Conservation (phyloP, 2,888 invertebrate species). For the Abrostola tripartita region DNA sequence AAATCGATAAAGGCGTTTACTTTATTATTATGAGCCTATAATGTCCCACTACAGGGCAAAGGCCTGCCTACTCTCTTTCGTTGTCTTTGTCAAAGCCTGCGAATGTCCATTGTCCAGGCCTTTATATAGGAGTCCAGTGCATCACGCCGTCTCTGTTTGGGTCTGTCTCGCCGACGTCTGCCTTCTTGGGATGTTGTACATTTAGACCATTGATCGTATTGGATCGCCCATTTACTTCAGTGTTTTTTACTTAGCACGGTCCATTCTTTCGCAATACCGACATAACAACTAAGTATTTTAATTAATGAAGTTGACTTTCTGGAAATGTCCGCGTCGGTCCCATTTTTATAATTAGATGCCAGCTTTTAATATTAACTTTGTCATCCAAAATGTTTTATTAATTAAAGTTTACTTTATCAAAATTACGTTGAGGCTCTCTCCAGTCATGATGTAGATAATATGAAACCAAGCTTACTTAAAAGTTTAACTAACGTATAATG, state of each 20-base stretch:
- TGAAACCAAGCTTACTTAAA: constrained; percentile 42
- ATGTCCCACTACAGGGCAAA: too few species aligned
- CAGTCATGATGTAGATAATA: neutral
- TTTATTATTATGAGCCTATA: too few species aligned
- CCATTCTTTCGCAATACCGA: constrained; percentile 5
- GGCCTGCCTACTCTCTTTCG: too few species aligned
- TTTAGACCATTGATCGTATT: too few species aligned
- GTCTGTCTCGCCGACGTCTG: too few species aligned
- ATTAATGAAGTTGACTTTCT: constrained; percentile 12
- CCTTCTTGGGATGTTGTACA: too few species aligned
- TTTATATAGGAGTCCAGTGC: too few species aligned
- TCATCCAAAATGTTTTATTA: neutral
- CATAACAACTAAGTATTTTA: constrained; percentile 4
- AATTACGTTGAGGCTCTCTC: neutral
- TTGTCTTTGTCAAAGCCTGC: too few species aligned
- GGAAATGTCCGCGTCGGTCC: neutral
- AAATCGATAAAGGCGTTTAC: neutral
- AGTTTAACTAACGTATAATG: constrained; percentile 23
- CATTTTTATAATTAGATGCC: constrained; percentile 15
- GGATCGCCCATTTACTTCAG: neutral
- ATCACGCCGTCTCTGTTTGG: too few species aligned
- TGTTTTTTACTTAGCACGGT: constrained; percentile 10
- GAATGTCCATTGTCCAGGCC: too few species aligned
- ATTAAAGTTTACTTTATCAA: neutral
- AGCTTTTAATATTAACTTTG: constrained; percentile 5